Conservation (phyloP, 2,888 invertebrate species). For the Macaria liturata region DNA sequence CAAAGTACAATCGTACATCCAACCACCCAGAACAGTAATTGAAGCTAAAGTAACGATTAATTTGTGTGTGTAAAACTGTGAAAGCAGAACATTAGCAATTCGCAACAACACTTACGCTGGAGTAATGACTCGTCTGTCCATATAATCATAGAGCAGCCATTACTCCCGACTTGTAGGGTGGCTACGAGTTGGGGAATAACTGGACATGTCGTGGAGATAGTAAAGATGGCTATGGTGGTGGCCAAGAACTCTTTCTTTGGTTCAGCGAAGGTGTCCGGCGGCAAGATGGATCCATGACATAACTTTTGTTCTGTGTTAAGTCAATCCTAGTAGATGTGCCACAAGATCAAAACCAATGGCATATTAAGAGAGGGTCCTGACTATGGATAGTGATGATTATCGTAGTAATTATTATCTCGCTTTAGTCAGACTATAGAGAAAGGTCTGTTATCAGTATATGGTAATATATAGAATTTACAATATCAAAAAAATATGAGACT, state of each 20-base stretch:
- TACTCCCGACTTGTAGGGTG: constrained; percentile 65
- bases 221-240: too few relatives aligned
- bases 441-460: too few relatives aligned
- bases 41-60: constrained; percentile 70
- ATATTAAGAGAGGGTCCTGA: too few relatives aligned
- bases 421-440: too few relatives aligned
- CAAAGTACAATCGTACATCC: constrained; percentile 15
- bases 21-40: constrained; percentile 52
- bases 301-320: too few relatives aligned
- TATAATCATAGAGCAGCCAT: constrained; percentile 82
- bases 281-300: background rate
- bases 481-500: too few relatives aligned
- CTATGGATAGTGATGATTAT: too few relatives aligned
- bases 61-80: constrained; percentile 75
- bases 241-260: too few relatives aligned
- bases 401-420: too few relatives aligned
- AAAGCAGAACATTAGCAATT: constrained; percentile 78
- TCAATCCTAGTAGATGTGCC: too few relatives aligned
- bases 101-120: constrained; percentile 80
- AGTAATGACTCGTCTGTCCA: constrained; percentile 83
- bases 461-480: too few relatives aligned
- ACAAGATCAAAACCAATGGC: too few relatives aligned
- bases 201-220: constrained; percentile 2
- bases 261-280: background rate
- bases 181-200: constrained; percentile 27